phyloP scores from a whole-genome alignment of 1,140 invertebrate species.

The Temnothorax curvispinosus region DNA sequence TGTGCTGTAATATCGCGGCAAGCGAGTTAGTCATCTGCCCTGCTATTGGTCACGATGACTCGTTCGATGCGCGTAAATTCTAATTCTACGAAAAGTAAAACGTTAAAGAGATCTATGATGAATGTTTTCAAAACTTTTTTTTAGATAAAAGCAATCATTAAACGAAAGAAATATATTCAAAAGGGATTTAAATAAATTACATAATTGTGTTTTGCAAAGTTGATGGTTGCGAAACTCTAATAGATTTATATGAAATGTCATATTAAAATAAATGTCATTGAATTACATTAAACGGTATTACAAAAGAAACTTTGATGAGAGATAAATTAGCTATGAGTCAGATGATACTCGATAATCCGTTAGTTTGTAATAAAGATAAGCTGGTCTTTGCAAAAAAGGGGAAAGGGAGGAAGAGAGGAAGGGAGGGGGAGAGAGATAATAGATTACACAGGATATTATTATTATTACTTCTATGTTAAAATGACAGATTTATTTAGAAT shows the following conservation, averaged over 20 bases:
- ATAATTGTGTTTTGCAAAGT: neutral
- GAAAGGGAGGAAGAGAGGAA: no score
- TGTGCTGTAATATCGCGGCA: neutral
- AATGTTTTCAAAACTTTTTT: neutral
- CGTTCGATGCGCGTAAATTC: neutral
- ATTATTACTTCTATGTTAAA: neutral
- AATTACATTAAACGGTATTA: neutral
- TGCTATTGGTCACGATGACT: neutral
- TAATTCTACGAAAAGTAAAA: neutral
- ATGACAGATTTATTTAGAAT: neutral
- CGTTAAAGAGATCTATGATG: neutral
- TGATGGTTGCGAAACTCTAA: neutral
- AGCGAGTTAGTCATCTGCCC: slow-evolving; percentile 20
- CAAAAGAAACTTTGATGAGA: neutral
- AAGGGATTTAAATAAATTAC: neutral
- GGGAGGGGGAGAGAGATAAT: neutral
- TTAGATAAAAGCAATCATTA: neutral
- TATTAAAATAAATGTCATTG: neutral
- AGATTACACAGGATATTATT: neutral
- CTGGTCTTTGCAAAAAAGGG: neutral
- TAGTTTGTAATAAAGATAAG: neutral
- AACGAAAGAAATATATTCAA: neutral
- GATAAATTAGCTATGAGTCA: neutral
- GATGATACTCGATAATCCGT: neutral
- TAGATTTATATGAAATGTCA: no score